Conservation (phyloP, 2,113 vertebrate species). For the Mus spicilegus region DNA sequence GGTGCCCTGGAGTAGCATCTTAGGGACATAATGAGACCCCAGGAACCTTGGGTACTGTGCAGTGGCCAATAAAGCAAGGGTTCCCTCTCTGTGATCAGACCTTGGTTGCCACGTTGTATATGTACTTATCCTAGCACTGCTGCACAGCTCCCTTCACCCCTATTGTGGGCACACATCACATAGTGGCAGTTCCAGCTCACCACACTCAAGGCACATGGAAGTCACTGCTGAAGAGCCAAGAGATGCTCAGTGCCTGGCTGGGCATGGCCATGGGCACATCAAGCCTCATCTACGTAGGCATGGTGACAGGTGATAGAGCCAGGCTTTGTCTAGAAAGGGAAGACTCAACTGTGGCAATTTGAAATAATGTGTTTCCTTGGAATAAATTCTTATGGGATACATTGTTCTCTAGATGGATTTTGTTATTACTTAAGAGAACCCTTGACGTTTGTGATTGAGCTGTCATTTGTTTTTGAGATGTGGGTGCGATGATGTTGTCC, state of each 20-base stretch:
- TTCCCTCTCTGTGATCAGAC: not conserved
- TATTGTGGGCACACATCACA: not conserved
- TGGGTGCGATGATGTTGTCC: fast-evolving
- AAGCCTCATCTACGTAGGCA: fast-evolving
- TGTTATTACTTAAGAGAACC: too few relatives aligned
- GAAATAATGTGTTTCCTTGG: not conserved
- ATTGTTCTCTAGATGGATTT: not conserved
- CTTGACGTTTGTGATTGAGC: fast-evolving
- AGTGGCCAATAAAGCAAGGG: not conserved
- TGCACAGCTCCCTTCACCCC: not conserved
- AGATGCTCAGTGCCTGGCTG: too few relatives aligned
- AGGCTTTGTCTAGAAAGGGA: not conserved
- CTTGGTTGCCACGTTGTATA: too few relatives aligned
- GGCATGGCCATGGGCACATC: too few relatives aligned
- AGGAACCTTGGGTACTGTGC: not conserved
- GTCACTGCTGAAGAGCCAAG: not conserved
- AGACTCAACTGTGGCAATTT: too few relatives aligned
- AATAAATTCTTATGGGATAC: not conserved
- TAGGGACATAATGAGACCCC: not conserved
- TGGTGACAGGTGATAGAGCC: fast-evolving
- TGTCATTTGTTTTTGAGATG: not conserved
- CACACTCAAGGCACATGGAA: not conserved
- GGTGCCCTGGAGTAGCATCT: not conserved
- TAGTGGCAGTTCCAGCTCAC: fast-evolving
- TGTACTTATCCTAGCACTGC: not conserved